These are phyloP conservation scores for Pygocentrus nattereri DNA, from an alignment of 2,797 vertebrate genomes.

Conservation along the genomic window DNA sequence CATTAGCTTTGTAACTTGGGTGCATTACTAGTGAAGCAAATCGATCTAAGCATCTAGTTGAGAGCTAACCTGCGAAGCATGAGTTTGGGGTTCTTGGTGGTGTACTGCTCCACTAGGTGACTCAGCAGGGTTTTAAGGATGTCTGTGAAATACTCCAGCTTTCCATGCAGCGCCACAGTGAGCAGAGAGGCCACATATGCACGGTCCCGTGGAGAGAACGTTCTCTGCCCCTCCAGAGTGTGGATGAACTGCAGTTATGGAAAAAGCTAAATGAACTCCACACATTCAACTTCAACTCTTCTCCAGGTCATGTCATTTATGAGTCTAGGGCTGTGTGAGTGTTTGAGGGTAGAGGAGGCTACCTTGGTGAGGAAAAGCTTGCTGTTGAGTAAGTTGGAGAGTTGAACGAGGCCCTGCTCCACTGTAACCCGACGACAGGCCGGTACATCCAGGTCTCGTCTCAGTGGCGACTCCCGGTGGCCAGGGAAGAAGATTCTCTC, in stretches of 20 bases:
- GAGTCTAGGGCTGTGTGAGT: not conserved
- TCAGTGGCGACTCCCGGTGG: constrained; percentile 91
- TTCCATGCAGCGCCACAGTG: constrained; percentile 93
- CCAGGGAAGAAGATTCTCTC: constrained; percentile 98
- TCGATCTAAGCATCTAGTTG: not conserved
- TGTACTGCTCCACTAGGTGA: constrained; percentile 94
- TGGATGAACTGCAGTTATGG: constrained; percentile 88
- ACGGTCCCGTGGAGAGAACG: constrained; percentile 92
- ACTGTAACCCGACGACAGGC: constrained; percentile 91
- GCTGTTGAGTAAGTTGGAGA: constrained; percentile 97
- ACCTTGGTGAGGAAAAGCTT: constrained; percentile 98
- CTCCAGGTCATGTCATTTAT: not conserved
- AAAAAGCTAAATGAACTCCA: not conserved
- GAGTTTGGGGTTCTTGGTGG: constrained; percentile 96
- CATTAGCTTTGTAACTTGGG: too few relatives aligned
- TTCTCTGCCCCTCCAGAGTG: constrained; percentile 94
- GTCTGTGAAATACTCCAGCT: constrained; percentile 97
- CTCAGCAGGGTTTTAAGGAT: constrained; percentile 95
- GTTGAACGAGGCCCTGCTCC: constrained; percentile 93
- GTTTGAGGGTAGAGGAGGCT: not conserved
- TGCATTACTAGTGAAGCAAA: not conserved
- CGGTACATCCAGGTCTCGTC: constrained; percentile 90
- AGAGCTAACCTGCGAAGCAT: constrained; percentile 91
- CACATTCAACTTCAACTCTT: not conserved
- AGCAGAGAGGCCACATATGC: constrained; percentile 95